Base-by-base conservation (phyloP, 1,140 invertebrate genomes). In the Rhopalosiphum maidis region DNA sequence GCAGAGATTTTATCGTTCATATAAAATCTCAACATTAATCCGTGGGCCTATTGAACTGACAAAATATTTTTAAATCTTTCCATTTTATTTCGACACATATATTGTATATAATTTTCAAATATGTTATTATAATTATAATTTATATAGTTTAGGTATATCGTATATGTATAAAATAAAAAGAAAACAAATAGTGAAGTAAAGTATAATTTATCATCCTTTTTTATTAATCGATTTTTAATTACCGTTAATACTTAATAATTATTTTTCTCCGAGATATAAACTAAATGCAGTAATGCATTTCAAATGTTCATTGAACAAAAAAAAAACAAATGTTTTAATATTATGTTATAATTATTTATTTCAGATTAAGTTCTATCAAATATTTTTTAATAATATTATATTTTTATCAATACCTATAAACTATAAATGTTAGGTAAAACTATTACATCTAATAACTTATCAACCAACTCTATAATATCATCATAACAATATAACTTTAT, bases 201-300 rank as follows among this genome's bases (percentile, higher is more conserved):
- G 18, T 77, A 18, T 77, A 77, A 77, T 77, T 18, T n/a, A 77
- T 35, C 60, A 77, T n/a, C 15, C 43, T 82, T 92, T 83, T 83
- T 92, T 46, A 91, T 35, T 91, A 83, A 92, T 92, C 9, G 77
- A 37, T 92, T 92, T 48, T 92, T 83, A 54, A 92, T 83, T 2
- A 46, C 22, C n/a, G 37, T 83, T 37, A n/a, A 87, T 25, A 51
- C 7, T 22, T 46, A 0, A 43, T 55, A 21, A 37, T 25, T 41
- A 41, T 90, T 90, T 55, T 54, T 43, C 23, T 41, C 11, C 35
- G 21, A 5, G 18, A 37, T 37, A 90, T 87, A 37, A 83, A 83
- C 23, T 43, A 83, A 83, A 85, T 25, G 0, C 43, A 48, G 43
- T 46, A 48, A 87, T 46, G 35, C 8, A 23, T 18, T 25, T 55